Base-by-base conservation (phyloP, 1,140 invertebrate genomes). In the Stratiolaelaps scimitus region DNA sequence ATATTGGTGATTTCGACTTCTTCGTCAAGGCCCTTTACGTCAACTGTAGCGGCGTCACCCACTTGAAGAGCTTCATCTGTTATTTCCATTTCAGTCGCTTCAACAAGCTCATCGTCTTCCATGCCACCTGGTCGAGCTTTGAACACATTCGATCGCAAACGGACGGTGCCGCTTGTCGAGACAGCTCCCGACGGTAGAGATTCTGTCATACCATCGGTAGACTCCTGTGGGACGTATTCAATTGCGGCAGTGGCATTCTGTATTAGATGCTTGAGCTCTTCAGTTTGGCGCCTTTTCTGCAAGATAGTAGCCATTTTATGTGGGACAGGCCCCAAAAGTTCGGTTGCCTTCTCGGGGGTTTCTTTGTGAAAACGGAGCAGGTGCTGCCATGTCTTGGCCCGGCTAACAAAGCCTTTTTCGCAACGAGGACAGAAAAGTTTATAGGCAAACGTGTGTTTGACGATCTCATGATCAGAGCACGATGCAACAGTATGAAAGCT, bases 31-130 rank as follows among this genome's bases (percentile, higher is more conserved):
- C 53, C 53, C 26, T 60, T 60, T 34, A 60, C 15, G 34, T 60
- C 53, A 15, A 60, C 23, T 15, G 34, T 34, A 15, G 53, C 26
- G 1, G 17, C 53, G 23, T 60, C 53, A 34, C 53, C 34, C 15
- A 60, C 53, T 60, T 60, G 26, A 15, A 60, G 23, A 1, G 13
- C 26, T 19, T 34, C 20, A 26, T 60, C 53, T 26, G 17, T 60
- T 60, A 60, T 60, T 60, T 60, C 53, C 53, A 60, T 34, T 34
- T 60, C 53, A 60, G 53, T 60, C 10, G 53, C 15, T 15, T 26
- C 34, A 15, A 60, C 6, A 29, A 26, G 26, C 26, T 48, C 47
- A 6, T 40, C 34, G 4, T 40, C 34, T 6, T 40, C 34, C 5
- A 40, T 40, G 34, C 34, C 34, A 4, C 34, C 34, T 10, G 34